Evolutionary conservation across 2,888 invertebrate species (phyloP), one percentile per base, ranked within the genome.

Genomic region (Amblyjoppa fuscipennis): DNA sequence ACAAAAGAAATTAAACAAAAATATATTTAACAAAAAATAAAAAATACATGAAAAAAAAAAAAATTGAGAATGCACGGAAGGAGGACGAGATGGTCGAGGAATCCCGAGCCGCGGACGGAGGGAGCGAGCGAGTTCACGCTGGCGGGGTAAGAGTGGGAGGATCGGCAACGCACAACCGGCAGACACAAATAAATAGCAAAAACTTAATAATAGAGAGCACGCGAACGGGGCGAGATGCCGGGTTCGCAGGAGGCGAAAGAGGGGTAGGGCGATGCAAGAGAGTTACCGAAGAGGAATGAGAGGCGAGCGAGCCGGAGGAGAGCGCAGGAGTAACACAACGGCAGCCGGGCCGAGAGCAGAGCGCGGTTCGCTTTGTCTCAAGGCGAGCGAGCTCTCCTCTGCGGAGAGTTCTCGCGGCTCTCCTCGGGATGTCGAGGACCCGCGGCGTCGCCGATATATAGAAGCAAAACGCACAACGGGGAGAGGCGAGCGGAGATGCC

Each of bases 111-210:
- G 13, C 41, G 64, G 64, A 64, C 45, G 53, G 45, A 41, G 45
- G 11, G 70, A 68, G 31, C 25, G 53, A 38, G 38, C 56, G 79
- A 78, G 74, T 20, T 51, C 51, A 28, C 16, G 66, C 70, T 69
- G 69, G 73, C 66, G 68, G 61, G 75, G 71, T 56, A 20, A 61
- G 74, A 83, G 81, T 84, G 83, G 83, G 84, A 85, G 83, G 81
- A 78, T 81, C 77, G 49, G 66, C 81, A 79, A 85, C 81, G 88
- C 90, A 85, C 87, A 90, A 89, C 83, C 84, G 83, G 93, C 93
- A 93, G 94, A 93, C 94, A 93, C 93, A 94, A 93, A 94, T 94
- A 94, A 93, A 93, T 93, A 90, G 93, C 92, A 92, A 94, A 92
- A 93, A 93, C 92, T 93, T 93, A 93, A 93, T 93, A 93, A 94